Conservation (phyloP, 2,888 invertebrate species). For the Ametastegia equiseti region DNA sequence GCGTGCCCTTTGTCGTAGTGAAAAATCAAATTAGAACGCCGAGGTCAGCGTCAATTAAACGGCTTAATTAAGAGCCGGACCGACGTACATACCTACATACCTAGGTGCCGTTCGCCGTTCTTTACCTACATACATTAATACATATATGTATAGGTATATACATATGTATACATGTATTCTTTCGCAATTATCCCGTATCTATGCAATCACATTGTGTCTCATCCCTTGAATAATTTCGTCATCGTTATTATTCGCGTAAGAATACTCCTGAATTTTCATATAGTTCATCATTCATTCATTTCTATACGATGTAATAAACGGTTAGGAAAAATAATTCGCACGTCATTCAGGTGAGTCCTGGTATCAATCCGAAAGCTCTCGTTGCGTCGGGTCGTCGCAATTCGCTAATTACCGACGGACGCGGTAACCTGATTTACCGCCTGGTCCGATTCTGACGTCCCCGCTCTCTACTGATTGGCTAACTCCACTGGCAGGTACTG, state of each 20-base stretch:
- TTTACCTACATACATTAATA: too few relatives aligned
- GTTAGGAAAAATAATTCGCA: too few relatives aligned
- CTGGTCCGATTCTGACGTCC: conserved; percentile 69
- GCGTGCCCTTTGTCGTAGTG: conserved; percentile 24
- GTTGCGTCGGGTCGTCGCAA: conserved; percentile 68
- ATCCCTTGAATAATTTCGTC: neutral
- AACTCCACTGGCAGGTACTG: conserved; percentile 49
- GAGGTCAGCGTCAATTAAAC: conserved; percentile 42
- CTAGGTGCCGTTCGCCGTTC: neutral
- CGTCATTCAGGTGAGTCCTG: too few relatives aligned
- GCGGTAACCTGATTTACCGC: conserved; percentile 70
- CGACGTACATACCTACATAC: neutral
- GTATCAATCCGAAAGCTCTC: conserved; percentile 21
- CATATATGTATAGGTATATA: too few relatives aligned
- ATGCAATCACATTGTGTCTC: neutral
- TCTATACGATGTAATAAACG: too few relatives aligned
- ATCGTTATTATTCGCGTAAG: neutral
- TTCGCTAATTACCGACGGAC: conserved; percentile 71
- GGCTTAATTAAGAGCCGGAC: conserved; percentile 27
- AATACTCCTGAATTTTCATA: too few relatives aligned
- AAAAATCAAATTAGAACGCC: conserved; percentile 28
- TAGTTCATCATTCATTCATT: too few relatives aligned
- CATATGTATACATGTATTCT: neutral
- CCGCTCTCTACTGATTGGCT: conserved; percentile 68
- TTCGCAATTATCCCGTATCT: conserved; percentile 23